Base-by-base conservation (phyloP, 2,888 invertebrate species). In the Chalcosyrphus nemorum region DNA sequence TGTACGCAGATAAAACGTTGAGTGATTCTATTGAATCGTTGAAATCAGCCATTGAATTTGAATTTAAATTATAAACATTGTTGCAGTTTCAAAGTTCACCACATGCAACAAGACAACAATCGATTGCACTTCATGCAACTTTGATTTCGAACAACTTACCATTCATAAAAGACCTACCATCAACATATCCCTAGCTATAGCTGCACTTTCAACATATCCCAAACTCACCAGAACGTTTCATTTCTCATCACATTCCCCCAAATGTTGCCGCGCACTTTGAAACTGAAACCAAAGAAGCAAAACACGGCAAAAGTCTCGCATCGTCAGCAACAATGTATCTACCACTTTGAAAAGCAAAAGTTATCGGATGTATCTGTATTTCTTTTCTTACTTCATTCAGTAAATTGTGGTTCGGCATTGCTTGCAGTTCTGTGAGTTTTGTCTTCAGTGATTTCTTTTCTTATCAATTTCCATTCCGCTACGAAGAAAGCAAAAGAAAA, bases 381-480 rank as follows among this genome's bases (percentile, higher is more conserved):
- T 61, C 21, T 50, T 3, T n/a, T 4, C 17, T 9, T n/a, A 17
- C 17, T 71, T 63, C 63, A 65, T 78, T 78, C 71, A 78, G 78
- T 78, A 65, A 71, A 56, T 50, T 71, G 47, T 57, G 15, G 57
- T 71, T 50, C 71, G 71, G 45, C 56, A 38, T 56, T 56, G 63
- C 21, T 56, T 21, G 19, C 56, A 38, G 70, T 61, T 6, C 1
- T 15, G 1, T 7, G 13, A 43, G 43, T 21, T 15, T 5, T 41
- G 11, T 43, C 13, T 19, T 9, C 24, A 21, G 7, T n/a, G 19
- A 17, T 38, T 29, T 13, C 6, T 3, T 1, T 29, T 66, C 17
- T 47, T 21, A 56, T 59, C 70, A 76, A 56, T 17, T 11, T 17
- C 27, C 32, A 59, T 47, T 54, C 54, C 68, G 35, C 29, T 45